Base-by-base conservation (phyloP, 2,888 invertebrate species). In the Eupithecia inturbata region DNA sequence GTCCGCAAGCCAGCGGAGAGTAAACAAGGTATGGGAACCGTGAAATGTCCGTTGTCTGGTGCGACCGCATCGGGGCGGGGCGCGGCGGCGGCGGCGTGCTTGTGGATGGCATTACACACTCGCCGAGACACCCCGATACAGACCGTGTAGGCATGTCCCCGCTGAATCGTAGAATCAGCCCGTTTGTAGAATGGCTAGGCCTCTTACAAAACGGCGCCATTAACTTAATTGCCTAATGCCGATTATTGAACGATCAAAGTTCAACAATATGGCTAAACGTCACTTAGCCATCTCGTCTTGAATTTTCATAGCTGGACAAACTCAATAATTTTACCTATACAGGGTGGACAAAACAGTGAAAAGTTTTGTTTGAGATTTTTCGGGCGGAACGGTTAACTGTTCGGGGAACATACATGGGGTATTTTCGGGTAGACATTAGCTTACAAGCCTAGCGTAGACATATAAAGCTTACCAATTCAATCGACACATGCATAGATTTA, bases 21-120 rank as follows among this genome's bases (percentile, higher is more conserved):
- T 81, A 83, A 82, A 84, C 80, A 78, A 79, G 81, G 80, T 81
- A 82, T 84, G 82, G 82, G 83, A 81, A 82, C 31, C 19, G 68
- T 70, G 41, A 70, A 74, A 82, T 80, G 83, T 73, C 80, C 73
- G 78, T 82, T 82, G 80, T 77, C 80, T 83, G 84, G 83, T 81
- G 82, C 79, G 80, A 78, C 72, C 82, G 82, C 79, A 81, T 79
- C 70, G 70, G 73, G 68, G 68, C 63, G 70, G 72, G n/a, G n/a
- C n/a, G n/a, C 75, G 73, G 14, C 39, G 39, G 14, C 39, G 16
- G 45, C 19, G 19, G 45, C 45, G n/a, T 5, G 41, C 49, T n/a
- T 49, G n/a, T n/a, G 22, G 49, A 9, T n/a, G 49, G 49, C 49
- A 53, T n/a, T 53, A 53, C 49, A 53, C 49, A 22, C 49, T 53